Base-by-base conservation (phyloP, 92 coral and sea anemone genomes). In the Palythoa grandis region DNA sequence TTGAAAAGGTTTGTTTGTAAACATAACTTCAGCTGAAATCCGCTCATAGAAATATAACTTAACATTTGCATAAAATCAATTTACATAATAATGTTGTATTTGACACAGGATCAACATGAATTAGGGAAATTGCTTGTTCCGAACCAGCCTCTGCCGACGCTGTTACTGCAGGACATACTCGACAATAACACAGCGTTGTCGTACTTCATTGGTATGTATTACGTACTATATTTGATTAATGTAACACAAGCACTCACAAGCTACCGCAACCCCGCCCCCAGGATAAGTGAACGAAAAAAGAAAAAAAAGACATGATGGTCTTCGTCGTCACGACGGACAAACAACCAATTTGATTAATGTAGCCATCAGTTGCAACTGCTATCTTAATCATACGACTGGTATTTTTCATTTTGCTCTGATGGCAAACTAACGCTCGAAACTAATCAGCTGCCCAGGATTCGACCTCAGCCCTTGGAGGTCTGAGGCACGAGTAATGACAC, bases 161-260 rank as follows among this genome's bases (percentile, higher is more conserved):
- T 96, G 3, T 90, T 98, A 25, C 91, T 96, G 52, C 95, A 93
- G 72, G 95, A 91, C 13, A 93, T 96, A 79, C 88, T 96, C 74
- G 98, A 96, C 76, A 91, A 96, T 84, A 96, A 96, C 86, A 96
- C 95, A 5, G 95, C 98, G 39, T 78, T 96, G 86, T 96, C 98
- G 6, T 96, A 96, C 83, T 96, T 95, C 58, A 93, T 96, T 77
- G 98, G 98, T 95, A 88, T 12, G 87, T 60, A 15, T 39, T 84
- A 12, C 43, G 66, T 52, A 23, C 22, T n/a, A 74, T 2, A 19
- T 61, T 16, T 5, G 68, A 16, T 11, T 11, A 61, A 3, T 15
- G 2, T 13, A 61, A 0, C 7, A 20, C 5, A 1, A 25, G 22
- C 22, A 20, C n/a, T n/a, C n/a, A n/a, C n/a, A n/a, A n/a, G n/a